Percentiles rank a stretch among this genome's conserved stretches.
These are phyloP conservation scores for Atta cephalotes DNA, from an alignment of 1,140 invertebrate species.

Conservation along the genomic window DNA sequence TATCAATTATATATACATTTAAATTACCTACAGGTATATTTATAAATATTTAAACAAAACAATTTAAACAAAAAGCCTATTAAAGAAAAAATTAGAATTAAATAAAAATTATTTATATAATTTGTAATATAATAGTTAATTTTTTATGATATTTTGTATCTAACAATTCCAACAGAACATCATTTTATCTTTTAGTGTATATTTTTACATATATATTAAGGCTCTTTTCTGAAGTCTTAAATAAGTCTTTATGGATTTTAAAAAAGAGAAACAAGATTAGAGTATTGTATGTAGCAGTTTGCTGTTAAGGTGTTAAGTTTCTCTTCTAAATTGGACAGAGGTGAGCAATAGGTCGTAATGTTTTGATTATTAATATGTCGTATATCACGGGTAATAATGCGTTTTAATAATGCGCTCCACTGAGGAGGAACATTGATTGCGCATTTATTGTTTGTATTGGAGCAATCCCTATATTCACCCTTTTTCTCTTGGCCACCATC, in stretches of 20 bases:
- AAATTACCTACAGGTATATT: not conserved
- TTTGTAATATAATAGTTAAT: not conserved
- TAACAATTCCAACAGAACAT: not conserved
- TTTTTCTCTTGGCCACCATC: not conserved
- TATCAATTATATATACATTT: conserved; percentile 2
- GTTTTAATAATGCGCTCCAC: conserved; percentile 75
- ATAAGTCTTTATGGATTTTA: not conserved
- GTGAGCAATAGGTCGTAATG: conserved; percentile 70
- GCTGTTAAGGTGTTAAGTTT: conserved; percentile 56
- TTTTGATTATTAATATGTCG: conserved; percentile 80
- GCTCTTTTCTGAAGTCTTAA: not conserved
- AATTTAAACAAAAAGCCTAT: not conserved
- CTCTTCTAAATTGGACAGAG: conserved; percentile 75
- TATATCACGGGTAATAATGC: conserved; percentile 76
- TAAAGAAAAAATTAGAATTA: not conserved
- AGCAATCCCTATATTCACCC: conserved; percentile 24
- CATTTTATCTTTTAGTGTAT: not conserved
- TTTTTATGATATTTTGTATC: not conserved
- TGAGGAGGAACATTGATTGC: conserved; percentile 64
- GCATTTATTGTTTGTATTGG: conserved; percentile 20
- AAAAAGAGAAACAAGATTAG: not conserved
- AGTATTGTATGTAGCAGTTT: not conserved
- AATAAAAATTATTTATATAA: not conserved
- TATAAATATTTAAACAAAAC: not conserved
- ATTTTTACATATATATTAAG: not conserved